These are phyloP conservation scores for Microplitis demolitor DNA, from an alignment of 1,140 invertebrate genomes.

Conservation along the genomic window DNA sequence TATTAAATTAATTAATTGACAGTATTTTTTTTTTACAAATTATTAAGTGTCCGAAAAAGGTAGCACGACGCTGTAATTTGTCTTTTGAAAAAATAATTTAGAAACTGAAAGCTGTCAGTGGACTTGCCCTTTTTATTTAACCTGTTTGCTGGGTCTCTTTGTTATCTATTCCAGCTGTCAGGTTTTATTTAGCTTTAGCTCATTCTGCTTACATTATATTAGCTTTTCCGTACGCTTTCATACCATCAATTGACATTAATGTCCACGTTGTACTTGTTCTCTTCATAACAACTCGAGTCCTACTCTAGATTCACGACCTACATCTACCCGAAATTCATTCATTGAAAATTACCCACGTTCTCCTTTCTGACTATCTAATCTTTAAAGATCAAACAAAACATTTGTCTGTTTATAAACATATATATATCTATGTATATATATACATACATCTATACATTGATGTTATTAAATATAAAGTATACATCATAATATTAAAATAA, in stretches of 20 bases:
- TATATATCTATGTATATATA: too few species aligned
- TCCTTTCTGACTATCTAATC: not conserved
- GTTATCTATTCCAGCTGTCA: constrained; percentile 28
- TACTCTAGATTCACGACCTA: constrained; percentile 17
- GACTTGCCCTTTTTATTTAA: not conserved
- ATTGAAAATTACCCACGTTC: not conserved
- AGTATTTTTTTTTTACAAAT: too few species aligned
- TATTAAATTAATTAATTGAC: too few species aligned
- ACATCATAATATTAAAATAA: not conserved
- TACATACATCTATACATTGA: too few species aligned
- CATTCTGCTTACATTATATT: constrained; percentile 29
- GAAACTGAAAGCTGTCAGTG: not conserved
- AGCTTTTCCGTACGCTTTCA: constrained; percentile 16
- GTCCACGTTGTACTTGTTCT: constrained; percentile 13
- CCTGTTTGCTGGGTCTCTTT: constrained; percentile 18
- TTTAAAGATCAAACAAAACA: not conserved
- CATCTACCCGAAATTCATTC: constrained; percentile 15
- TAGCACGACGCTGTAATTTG: too few species aligned
- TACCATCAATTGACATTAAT: constrained; percentile 31
- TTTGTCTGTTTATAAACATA: not conserved
- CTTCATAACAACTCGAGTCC: not conserved
- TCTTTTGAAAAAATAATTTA: too few species aligned
- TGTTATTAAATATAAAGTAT: too few species aligned
- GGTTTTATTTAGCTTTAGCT: constrained; percentile 23
- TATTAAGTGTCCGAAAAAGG: too few species aligned